These are phyloP conservation scores for Hystrix brachyura DNA, from an alignment of 2,113 vertebrate species.

Conservation along the genomic window DNA sequence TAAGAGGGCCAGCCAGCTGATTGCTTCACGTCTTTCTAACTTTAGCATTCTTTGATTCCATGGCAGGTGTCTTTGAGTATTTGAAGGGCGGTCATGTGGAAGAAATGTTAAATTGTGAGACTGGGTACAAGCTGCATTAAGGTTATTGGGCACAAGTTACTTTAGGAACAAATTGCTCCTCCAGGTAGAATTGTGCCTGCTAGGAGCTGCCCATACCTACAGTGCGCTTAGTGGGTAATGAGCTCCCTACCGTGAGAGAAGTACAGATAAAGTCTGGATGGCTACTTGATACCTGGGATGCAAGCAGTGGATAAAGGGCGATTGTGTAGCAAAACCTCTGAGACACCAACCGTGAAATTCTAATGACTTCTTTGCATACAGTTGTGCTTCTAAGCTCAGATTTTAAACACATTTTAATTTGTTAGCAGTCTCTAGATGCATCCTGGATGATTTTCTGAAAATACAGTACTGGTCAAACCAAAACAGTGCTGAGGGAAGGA, in stretches of 20 bases:
- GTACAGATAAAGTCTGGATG: background rate
- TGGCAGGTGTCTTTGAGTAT: background rate
- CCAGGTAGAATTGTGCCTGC: background rate
- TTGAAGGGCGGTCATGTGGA: background rate
- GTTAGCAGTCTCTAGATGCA: background rate
- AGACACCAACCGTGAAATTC: constrained; percentile 1
- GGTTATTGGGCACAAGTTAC: background rate
- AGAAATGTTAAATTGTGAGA: background rate
- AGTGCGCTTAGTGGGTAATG: background rate
- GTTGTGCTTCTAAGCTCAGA: background rate
- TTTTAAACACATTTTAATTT: background rate
- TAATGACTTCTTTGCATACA: background rate
- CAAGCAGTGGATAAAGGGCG: background rate
- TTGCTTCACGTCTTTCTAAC: background rate
- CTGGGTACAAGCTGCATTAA: background rate
- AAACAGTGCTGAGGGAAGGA: too few species aligned
- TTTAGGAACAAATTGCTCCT: background rate
- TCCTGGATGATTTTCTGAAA: constrained; percentile 53
- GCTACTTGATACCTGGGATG: background rate
- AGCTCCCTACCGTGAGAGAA: background rate
- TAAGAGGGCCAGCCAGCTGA: background rate
- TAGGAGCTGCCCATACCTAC: background rate
- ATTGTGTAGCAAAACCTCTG: background rate
- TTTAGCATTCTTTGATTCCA: background rate
- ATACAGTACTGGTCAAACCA: background rate